Evolutionary conservation across 2,888 invertebrate genomes (phyloP), one percentile per base, ranked within the genome.

Genomic region (Protodeltote pygarga): DNA sequence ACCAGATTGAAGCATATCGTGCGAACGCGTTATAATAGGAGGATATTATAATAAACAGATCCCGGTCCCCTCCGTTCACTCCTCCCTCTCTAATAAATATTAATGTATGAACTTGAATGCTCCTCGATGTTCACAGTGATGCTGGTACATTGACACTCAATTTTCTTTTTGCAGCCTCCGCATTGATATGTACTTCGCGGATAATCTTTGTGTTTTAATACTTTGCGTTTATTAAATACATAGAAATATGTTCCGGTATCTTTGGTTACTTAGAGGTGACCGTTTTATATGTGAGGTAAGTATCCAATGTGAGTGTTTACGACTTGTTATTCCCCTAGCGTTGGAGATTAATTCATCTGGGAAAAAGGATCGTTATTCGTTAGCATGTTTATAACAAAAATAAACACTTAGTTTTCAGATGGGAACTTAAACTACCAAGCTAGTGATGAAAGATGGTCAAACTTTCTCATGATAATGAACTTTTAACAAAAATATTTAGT

Each of bases 21-120:
- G 90, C 88, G 90, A 90, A 87, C 89, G 87, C 87, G 87, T 87
- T 85, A 89, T 89, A 89, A 89, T 90, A 86, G 77, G 85, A 84
- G 91, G 91, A 91, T 88, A 92, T 92, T 89, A 91, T 89, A 91
- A 89, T 91, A 90, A 91, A 91, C 89, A 88, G 89, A 87, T 84
- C 84, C 77, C 79, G 80, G 84, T 74, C 88, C 89, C 88, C 89
- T 86, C 83, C 66, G 64, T 58, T 62, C 68, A 59, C 64, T 70
- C 68, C 55, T 52, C 82, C 83, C 85, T 85, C 85, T 83, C 87
- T 86, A 90, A 90, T 89, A 90, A 89, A 90, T 91, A 89, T 90
- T 89, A 91, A 91, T 90, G 85, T 85, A 84, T 84, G 85, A 89
- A 87, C 90, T 87, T 89, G 84, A 89, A 85, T 82, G 83, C 79